Base-by-base conservation (phyloP, 2,113 vertebrate genomes). In the Platichthys flesus region DNA sequence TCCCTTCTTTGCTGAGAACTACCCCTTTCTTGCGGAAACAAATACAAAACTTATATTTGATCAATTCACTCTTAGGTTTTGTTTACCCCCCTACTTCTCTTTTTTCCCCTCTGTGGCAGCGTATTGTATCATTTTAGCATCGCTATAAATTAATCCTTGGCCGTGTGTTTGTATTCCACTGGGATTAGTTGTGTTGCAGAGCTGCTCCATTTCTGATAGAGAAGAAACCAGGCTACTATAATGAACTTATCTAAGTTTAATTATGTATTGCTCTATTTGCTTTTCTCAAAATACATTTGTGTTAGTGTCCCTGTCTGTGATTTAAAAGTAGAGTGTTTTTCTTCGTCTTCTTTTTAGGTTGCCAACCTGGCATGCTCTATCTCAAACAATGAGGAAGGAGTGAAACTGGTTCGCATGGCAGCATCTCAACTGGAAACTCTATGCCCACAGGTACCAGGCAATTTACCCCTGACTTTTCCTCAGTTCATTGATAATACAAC, bases 281-380 rank as follows among this genome's bases (percentile, higher is more conserved):
- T 76, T 71, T 37, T 54, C 13, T 75, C 21, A 62, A 47, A 73
- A 74, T 23, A 37, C 16, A 37, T 16, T 8, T 64, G n/a, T 75
- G 15, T 87, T 5, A 35, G 37, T 21, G n/a, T 31, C 18, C 66
- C 42, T 60, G 40, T 73, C 49, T 77, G 59, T 70, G 26, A 23
- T 47, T 69, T 42, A 70, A 66, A 37, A 69, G 20, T 58, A 47
- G 9, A 18, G 45, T 45, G 35, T 61, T 5, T 71, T 88, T 47
- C 3, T 26, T 26, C 77, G 18, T 76, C 67, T 76, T 69, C n/a
- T 51, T 9, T 85, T 62, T 74, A 99, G 98, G 98, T 99, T 81
- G 98, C 98, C 84, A 99, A 99, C 91, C 89, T 99, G 90, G 97
- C 98, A 56, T 99, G 98, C 85, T 99, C 98, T 61, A 99, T 99